phyloP scores from a whole-genome alignment of 2,888 invertebrate species.

The Lepidocyrtinus sp. region DNA sequence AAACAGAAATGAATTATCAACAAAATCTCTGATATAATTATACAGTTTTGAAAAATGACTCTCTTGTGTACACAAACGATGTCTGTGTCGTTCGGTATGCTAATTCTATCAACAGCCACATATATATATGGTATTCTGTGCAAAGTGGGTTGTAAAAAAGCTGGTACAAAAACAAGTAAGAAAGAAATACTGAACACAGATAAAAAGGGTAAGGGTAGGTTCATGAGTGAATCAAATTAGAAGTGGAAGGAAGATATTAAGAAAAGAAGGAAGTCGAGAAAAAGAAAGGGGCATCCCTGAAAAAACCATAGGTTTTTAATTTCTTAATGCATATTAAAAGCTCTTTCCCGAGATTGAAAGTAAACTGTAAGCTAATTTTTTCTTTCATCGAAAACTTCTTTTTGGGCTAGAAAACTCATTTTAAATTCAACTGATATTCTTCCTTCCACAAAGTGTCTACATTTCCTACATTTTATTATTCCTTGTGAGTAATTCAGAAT shows the following conservation, averaged over 20 bases:
- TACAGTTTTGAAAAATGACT: slow-evolving; percentile 63
- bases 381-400: slow-evolving; percentile 4
- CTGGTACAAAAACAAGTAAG: slow-evolving; percentile 26
- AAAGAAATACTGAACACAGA: too few relatives aligned
- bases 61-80: slow-evolving; percentile 62
- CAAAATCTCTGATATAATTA: slow-evolving; percentile 49
- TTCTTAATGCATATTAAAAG: slow-evolving; percentile 60
- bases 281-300: slow-evolving; percentile 18
- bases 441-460: too few relatives aligned
- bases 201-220: slow-evolving; percentile 32
- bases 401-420: too few relatives aligned
- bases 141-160: slow-evolving; percentile 24
- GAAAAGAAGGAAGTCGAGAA: slow-evolving; percentile 33
- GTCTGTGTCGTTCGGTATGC: slow-evolving; percentile 62
- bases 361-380: slow-evolving; percentile 26
- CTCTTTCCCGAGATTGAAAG: slow-evolving; percentile 58
- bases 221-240: slow-evolving; percentile 48
- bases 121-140: neutral
- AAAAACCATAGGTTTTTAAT: slow-evolving; percentile 14
- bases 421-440: neutral
- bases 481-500: too few relatives aligned
- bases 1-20: too few relatives aligned
- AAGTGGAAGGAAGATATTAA: slow-evolving; percentile 30
- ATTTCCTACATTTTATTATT: too few relatives aligned
- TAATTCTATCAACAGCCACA: slow-evolving; percentile 66